A percentile compares a stretch with the other conserved stretches of the same genome.
These are phyloP conservation scores for Diloba caeruleocephala DNA, from an alignment of 2,888 invertebrate species.

Conservation along the genomic window DNA sequence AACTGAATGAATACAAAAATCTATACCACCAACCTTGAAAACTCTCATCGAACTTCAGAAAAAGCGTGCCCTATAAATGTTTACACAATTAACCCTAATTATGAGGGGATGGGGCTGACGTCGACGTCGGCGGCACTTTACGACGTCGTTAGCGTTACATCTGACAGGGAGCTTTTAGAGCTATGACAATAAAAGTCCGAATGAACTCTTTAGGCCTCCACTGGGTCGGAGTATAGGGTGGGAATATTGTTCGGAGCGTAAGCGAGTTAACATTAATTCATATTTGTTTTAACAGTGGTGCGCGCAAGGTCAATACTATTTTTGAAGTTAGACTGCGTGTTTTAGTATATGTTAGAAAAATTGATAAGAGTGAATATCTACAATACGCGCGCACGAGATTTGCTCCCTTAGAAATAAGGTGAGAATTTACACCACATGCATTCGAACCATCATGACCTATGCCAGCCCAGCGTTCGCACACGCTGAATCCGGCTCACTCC, in stretches of 20 bases:
- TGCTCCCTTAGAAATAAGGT: too few relatives aligned
- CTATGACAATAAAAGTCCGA: slow-evolving; percentile 67
- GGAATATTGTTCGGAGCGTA: slow-evolving; percentile 36
- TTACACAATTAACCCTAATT: slow-evolving; percentile 74
- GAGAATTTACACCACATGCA: too few relatives aligned
- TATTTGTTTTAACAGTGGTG: not conserved
- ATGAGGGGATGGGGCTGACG: slow-evolving; percentile 52
- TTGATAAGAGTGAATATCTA: too few relatives aligned
- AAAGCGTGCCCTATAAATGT: slow-evolving; percentile 59
- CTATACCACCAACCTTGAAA: slow-evolving; percentile 14
- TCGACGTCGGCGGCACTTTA: slow-evolving; percentile 63
- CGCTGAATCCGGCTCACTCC: too few relatives aligned
- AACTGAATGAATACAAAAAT: not conserved
- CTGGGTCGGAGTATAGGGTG: slow-evolving; percentile 35
- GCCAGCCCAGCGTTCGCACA: too few relatives aligned
- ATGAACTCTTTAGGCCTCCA: slow-evolving; percentile 67
- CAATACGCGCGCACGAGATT: too few relatives aligned
- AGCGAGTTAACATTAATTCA: slow-evolving; percentile 39
- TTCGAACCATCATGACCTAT: too few relatives aligned
- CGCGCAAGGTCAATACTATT: too few relatives aligned
- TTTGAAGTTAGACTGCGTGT: too few relatives aligned
- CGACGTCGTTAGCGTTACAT: slow-evolving; percentile 67
- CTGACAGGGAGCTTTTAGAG: slow-evolving; percentile 64
- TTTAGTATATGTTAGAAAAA: too few relatives aligned
- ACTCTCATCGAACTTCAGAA: slow-evolving; percentile 29